Conservation (phyloP, 2,797 vertebrate species). For the Microctenopoma stevenorrisi region DNA sequence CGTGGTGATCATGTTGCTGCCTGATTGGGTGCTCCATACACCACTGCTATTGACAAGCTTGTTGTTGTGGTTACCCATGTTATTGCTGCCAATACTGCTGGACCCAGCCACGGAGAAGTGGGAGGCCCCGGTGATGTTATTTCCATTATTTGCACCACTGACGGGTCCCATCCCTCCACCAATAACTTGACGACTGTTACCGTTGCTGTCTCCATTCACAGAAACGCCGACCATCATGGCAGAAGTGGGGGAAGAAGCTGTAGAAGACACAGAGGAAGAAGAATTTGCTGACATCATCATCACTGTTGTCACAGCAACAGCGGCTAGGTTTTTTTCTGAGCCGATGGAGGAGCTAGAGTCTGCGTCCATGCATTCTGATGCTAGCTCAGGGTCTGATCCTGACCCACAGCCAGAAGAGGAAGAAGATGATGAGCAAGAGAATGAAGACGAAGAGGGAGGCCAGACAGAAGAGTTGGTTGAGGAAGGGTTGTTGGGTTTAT, state of each 20-base stretch:
- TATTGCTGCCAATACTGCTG: slow-evolving; percentile 91
- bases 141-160: slow-evolving; percentile 85
- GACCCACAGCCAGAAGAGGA: slow-evolving; percentile 80
- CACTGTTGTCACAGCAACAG: slow-evolving; percentile 73
- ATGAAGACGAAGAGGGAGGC: slow-evolving; percentile 78
- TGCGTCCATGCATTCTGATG: slow-evolving; percentile 95
- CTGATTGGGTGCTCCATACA: slow-evolving; percentile 90
- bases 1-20: slow-evolving; percentile 64
- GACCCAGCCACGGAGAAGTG: slow-evolving; percentile 77
- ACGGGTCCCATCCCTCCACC: slow-evolving; percentile 77
- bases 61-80: slow-evolving; percentile 90
- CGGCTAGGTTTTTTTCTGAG: slow-evolving; percentile 90
- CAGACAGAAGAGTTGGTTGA: slow-evolving; percentile 77
- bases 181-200: slow-evolving; percentile 75
- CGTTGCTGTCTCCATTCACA: slow-evolving; percentile 75
- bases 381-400: slow-evolving; percentile 92
- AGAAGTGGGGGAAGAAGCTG: slow-evolving; percentile 65
- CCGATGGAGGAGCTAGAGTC: slow-evolving; percentile 93
- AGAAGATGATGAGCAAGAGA: slow-evolving; percentile 79
- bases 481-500: slow-evolving; percentile 73
- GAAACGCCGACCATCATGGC: slow-evolving; percentile 71
- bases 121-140: slow-evolving; percentile 80
- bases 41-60: slow-evolving; percentile 75
- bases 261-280: slow-evolving; percentile 74
- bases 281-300: slow-evolving; percentile 80